Evolutionary conservation across 2,888 invertebrate species (phyloP), one percentile per base, ranked within the genome.

Genomic region (Thumatha senex): DNA sequence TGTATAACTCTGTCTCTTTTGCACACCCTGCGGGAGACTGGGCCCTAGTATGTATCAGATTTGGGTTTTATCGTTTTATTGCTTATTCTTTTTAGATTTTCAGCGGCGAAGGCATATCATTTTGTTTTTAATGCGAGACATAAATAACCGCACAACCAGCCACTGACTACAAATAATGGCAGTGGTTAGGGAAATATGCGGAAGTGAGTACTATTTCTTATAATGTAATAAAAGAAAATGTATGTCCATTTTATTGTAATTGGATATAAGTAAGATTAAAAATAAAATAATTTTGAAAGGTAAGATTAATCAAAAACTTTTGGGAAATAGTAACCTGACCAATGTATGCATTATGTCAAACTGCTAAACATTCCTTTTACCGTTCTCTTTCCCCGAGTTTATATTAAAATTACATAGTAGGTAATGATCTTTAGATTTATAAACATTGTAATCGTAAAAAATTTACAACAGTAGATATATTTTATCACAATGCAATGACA

Each of bases 1-100:
- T 83, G 84, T 87, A 84, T 89, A 81, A 79, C 79, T 67, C 77
- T 67, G 74, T 91, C 90, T 77, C 78, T 55, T 71, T 91, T 86
- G 70, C 86, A 82, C 89, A 73, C 84, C 81, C 85, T 76, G 86
- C 82, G 84, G 86, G 88, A 84, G 82, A 79, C 85, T 84, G 82
- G 82, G 80, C 85, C 85, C 86, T 88, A 88, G 88, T 84, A 88
- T 90, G 91, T 91, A 91, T 91, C 91, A 89, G 91, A 91, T 90
- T 91, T 89, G 89, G 89, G 89, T 87, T 91, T 91, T 91, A 91
- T 90, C 89, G 89, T 91, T 91, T 91, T 91, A 91, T 90, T 90
- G 91, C 91, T 89, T 91, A 91, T 91, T 91, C 89, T 91, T 91
- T 90, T 91, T 91, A 90, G 90, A 91, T 91, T 91, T 91, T 90